These are phyloP conservation scores for Plutomurus gul DNA, from an alignment of 1,140 invertebrate species.

Conservation along the genomic window DNA sequence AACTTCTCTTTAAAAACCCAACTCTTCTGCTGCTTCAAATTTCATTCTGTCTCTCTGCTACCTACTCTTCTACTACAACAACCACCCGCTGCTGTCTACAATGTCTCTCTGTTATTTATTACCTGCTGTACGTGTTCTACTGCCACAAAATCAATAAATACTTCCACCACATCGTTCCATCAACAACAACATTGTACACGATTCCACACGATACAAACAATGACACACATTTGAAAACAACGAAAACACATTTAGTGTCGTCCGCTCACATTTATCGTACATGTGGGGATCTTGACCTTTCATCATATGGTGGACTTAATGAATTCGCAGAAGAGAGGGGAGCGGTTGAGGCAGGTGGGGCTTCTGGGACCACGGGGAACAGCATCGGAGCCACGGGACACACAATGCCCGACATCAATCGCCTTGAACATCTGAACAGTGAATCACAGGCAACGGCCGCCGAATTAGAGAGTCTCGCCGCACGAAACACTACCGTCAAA, in stretches of 20 bases:
- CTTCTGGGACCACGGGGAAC: background rate
- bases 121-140: background rate
- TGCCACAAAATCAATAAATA: background rate
- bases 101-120: background rate
- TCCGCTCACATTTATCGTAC: slow-evolving; percentile 41
- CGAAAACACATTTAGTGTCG: background rate
- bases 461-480: slow-evolving; percentile 58
- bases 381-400: no score
- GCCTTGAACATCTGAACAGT: background rate
- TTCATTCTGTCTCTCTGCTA: background rate
- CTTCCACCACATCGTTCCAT: background rate
- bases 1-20: background rate
- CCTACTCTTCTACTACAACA: background rate
- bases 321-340: slow-evolving; percentile 35
- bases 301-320: slow-evolving; percentile 40
- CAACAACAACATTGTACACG: background rate
- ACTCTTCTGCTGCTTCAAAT: background rate
- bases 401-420: no score
- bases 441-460: slow-evolving; percentile 1
- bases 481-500: slow-evolving; percentile 80
- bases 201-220: background rate
- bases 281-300: slow-evolving; percentile 47
- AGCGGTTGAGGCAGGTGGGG: background rate
- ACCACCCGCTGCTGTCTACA: background rate
- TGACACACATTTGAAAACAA: background rate